Evolutionary conservation across 2,797 vertebrate species (phyloP), one percentile per base, ranked within the genome.

Genomic region (Enteromius anoplus): DNA sequence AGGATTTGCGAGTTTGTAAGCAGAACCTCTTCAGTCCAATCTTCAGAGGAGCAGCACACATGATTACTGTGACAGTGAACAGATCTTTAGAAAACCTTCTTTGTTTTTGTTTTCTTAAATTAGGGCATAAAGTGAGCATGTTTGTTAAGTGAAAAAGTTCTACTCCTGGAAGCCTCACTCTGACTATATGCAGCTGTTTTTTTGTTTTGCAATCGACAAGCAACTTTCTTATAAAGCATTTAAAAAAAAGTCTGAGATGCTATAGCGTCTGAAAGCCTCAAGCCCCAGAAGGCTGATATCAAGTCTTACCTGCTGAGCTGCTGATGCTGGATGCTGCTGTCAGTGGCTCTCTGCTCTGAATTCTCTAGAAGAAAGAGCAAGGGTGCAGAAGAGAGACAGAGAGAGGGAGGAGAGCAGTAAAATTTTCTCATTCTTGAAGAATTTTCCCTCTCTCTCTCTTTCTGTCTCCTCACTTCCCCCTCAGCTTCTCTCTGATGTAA

Each of bases 391-490:
- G 51, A 82, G 64, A 78, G 80, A 82, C 10, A 45, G 49, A 53
- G 51, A 21, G 49, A 53, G 51, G 86, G 88, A 87, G 91, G 82
- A 78, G 75, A 89, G 90, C 88, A 84, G 86, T 92, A 90, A 91
- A 87, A 87, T 92, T 92, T 92, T 88, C 91, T 94, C 93, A 94
- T 92, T 89, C 90, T 93, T 92, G 86, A 94, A 92, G 93, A 95
- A 94, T 94, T 92, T 92, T 84, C 88, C 90, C 92, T 88, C 47
- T 17, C 6, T 53, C 49, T 51, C 49, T 14, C 12, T 47, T 3
- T 47, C 45, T 47, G 82, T 75, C 75, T 78, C 82, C 81, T 71
- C 75, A 34, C 87, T 70, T 80, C 81, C 75, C 78, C 29, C 75
- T 83, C 81, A 80, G 85, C 71, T 55, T 88, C 84, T 88, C 87